These are phyloP conservation scores for Epizoanthus illoricatus DNA, from an alignment of 92 coral and sea anemone species.

Conservation along the genomic window DNA sequence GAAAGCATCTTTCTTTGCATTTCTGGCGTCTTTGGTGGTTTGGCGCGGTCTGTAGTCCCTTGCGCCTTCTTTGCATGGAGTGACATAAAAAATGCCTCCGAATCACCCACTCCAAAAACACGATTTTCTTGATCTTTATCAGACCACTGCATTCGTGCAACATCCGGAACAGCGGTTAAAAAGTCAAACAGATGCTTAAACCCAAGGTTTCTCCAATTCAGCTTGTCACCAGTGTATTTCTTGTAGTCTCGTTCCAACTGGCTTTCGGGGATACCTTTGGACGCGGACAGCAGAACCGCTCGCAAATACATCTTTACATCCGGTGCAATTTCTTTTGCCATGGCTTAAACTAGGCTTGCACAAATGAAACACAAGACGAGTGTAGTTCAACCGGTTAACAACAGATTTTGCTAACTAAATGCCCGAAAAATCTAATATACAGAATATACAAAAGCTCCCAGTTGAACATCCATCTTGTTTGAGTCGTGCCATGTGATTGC, in stretches of 20 bases:
- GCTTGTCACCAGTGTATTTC: conserved; percentile 41
- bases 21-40: conserved; percentile 61
- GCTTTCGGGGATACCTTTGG: conserved; percentile 71
- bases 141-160: conserved; percentile 80
- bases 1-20: conserved; percentile 54
- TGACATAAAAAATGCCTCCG: conserved; percentile 65
- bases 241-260: conserved; percentile 61
- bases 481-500: no score
- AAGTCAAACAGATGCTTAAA: conserved; percentile 73
- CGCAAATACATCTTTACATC: conserved; percentile 60
- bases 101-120: conserved; percentile 69
- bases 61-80: conserved; percentile 82
- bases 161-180: conserved; percentile 85
- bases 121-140: conserved; percentile 77
- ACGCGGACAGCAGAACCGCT: conserved; percentile 72
- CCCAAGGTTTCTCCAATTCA: conserved; percentile 74
- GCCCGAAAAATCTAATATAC: no score
- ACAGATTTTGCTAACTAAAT: no score
- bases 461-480: no score
- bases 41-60: conserved; percentile 44
- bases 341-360: not conserved
- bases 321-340: conserved; percentile 75
- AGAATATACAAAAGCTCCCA: no score
- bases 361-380: no score
- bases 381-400: no score